Percentiles rank a stretch among this genome's conserved stretches.
These are phyloP conservation scores for Tragopan temminckii DNA, from an alignment of 2,797 vertebrate species.

Conservation along the genomic window DNA sequence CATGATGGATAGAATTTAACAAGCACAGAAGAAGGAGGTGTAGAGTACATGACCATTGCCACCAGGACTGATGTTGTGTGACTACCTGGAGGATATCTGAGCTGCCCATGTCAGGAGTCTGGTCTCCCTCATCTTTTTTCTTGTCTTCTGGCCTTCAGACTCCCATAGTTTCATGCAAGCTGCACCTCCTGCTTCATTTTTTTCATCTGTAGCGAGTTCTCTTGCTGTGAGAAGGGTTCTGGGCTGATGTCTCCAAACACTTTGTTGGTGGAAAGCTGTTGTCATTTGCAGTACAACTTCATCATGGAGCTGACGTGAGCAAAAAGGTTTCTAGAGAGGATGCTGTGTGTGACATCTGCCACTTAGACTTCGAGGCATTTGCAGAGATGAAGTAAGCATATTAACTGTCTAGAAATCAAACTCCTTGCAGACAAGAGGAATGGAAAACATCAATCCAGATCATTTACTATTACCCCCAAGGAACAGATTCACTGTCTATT, in stretches of 20 bases:
- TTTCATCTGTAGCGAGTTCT: not conserved
- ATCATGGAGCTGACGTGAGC: not conserved
- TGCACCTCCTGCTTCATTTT: not conserved
- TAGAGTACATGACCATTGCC: accelerated
- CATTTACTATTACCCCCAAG: slow-evolving; percentile 45
- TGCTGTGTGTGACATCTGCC: slow-evolving; percentile 9
- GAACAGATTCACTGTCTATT: slow-evolving; percentile 36
- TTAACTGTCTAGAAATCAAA: slow-evolving; percentile 45
- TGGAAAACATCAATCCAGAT: slow-evolving; percentile 47
- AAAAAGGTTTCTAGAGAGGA: slow-evolving; percentile 2
- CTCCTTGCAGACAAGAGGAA: slow-evolving; percentile 9
- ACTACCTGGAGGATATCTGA: not conserved
- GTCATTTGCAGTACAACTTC: not conserved
- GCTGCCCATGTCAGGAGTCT: not conserved
- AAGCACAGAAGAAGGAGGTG: not conserved
- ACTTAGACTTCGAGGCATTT: not conserved
- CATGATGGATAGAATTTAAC: not conserved
- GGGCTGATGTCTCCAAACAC: not conserved
- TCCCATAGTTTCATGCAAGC: not conserved
- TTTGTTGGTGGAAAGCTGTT: not conserved
- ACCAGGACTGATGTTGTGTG: accelerated
- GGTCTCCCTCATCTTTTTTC: not conserved
- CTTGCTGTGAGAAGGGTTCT: not conserved
- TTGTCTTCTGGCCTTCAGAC: not conserved
- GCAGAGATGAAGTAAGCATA: slow-evolving; percentile 13